Evolutionary conservation across 1,140 invertebrate genomes (phyloP).

Genomic region (Monomorium pharaonis): DNA sequence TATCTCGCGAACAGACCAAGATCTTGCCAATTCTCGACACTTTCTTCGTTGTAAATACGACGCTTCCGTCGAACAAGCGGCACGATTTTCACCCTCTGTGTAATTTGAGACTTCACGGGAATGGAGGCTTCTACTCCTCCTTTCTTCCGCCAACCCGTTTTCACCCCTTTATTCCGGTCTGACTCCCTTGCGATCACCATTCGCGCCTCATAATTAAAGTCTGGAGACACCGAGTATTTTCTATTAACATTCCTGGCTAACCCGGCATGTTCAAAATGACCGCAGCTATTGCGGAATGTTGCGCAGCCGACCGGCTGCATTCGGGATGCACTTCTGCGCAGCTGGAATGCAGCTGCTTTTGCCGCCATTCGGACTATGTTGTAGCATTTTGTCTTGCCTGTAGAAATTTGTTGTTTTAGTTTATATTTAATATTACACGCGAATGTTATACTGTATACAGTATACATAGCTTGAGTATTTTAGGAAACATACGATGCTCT

Average conservation of each 20-base stretch:
- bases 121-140: neutral
- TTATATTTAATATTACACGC: conserved; percentile 36
- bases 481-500: neutral
- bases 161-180: neutral
- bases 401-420: conserved; percentile 31
- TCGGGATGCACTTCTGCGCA: conserved; percentile 67
- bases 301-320: conserved; percentile 53
- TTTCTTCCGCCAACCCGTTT: conserved; percentile 13
- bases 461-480: neutral
- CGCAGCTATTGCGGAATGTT: conserved; percentile 76
- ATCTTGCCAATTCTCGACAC: neutral
- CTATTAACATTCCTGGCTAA: conserved; percentile 84
- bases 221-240: conserved; percentile 81
- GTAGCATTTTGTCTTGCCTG: conserved; percentile 8
- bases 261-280: conserved; percentile 80
- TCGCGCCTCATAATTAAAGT: conserved; percentile 80
- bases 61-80: conserved; percentile 24
- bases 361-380: conserved; percentile 25
- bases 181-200: conserved; percentile 45
- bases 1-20: conserved; percentile 8
- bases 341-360: conserved; percentile 62
- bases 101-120: conserved; percentile 33
- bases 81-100: conserved; percentile 41
- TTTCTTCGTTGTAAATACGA: conserved; percentile 14
- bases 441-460: no score